phyloP scores from a whole-genome alignment of 2,888 invertebrate species.

The Anoplius nigerrimus region DNA sequence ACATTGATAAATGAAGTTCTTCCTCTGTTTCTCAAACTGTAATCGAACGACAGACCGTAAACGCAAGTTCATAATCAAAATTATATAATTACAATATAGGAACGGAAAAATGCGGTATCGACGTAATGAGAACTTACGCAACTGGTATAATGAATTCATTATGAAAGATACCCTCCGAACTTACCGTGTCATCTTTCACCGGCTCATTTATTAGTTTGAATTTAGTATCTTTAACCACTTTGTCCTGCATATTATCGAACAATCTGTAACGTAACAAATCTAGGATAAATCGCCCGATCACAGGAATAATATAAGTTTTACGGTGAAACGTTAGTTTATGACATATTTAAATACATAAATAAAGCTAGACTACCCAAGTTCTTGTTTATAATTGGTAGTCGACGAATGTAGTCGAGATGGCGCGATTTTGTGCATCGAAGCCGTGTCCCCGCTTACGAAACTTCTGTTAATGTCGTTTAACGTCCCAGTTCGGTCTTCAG shows the following conservation, averaged over 20 bases:
- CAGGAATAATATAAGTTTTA: no score
- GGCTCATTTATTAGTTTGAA: not conserved
- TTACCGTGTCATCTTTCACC: slow-evolving; percentile 1
- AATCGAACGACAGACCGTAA: slow-evolving; percentile 23
- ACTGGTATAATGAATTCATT: not conserved
- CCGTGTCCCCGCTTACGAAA: no score
- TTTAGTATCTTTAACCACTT: not conserved
- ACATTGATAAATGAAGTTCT: slow-evolving; percentile 57
- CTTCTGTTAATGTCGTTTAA: no score
- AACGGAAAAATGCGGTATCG: no score
- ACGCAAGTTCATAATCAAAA: no score
- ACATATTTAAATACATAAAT: no score
- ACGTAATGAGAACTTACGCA: no score
- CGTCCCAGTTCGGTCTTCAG: no score
- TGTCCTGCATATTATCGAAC: not conserved
- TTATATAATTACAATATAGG: no score
- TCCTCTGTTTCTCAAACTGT: slow-evolving; percentile 54
- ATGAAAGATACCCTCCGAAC: not conserved
- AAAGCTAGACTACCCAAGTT: not conserved
- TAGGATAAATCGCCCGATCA: no score
- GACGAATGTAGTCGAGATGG: not conserved
- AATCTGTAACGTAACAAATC: not conserved
- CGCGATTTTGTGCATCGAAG: no score
- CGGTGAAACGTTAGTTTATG: no score
- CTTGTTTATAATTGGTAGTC: not conserved